Base-by-base conservation (phyloP, 2,888 invertebrate genomes). In the Aleiodes leptofemur region DNA sequence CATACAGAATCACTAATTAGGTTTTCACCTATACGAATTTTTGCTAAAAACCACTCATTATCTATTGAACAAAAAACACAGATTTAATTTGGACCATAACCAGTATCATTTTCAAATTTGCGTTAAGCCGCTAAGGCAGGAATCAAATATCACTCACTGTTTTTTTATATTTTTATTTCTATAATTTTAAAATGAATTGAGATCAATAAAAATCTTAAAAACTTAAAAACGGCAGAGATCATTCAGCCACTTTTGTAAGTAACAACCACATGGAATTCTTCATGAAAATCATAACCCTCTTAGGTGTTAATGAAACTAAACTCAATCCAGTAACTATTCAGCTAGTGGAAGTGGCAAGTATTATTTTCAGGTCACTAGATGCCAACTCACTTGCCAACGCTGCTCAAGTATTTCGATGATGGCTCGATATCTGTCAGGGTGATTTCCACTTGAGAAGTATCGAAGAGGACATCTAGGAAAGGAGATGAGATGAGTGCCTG, bases 341-440 rank as follows among this genome's bases (percentile, higher is more conserved):
- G 29, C 34, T 53, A 69, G 14, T 69, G n/a, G 69, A 51, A 53
- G 14, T 69, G 0, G 11, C 2, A 7, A 7, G 29, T 14, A 9
- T 34, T n/a, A 53, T 69, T 69, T 53, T 31, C 8, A 16, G n/a
- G 11, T 29, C n/a, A n/a, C 29, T 69, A 13, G 53, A 69, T 53
- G 1, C 29, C 3, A 11, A 48, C 13, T 53, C 69, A 3, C 34
- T 53, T n/a, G 7, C 31, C 31, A 69, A 51, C 3, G 53, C 29
- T 31, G 14, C 23, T 2, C n/a, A n/a, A 53, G 14, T 53, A 6
- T 53, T 14, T 3, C 3, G 29, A 51, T 11, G 48, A 51, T 68
- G 68, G 51, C 7, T 13, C 7, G 16, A 48, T 51, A 13, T 68
- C n/a, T 68, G 68, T 29, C 14, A n/a, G 16, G 68, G 29, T 29